phyloP scores from a whole-genome alignment of 2,113 vertebrate species.

The Tor tambroides region DNA sequence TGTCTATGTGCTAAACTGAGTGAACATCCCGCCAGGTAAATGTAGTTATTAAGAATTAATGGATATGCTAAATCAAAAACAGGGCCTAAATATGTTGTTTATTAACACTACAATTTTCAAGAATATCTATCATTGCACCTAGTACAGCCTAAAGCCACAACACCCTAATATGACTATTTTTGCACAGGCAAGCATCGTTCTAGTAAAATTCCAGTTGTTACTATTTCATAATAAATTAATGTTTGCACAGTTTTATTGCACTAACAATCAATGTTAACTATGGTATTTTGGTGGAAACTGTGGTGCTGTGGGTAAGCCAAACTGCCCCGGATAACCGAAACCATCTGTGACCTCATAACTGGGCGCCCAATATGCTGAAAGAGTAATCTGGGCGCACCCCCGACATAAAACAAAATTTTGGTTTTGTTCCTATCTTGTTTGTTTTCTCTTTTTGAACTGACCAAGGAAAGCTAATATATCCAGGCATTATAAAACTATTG shows the following conservation, averaged over 20 bases:
- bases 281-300: slow-evolving; percentile 3
- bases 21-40: background rate
- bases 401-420: background rate
- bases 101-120: background rate
- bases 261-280: background rate
- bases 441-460: background rate
- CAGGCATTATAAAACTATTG: background rate
- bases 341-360: slow-evolving; percentile 42
- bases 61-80: background rate
- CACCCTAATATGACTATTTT: background rate
- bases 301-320: background rate
- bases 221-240: background rate
- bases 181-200: background rate
- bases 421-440: background rate
- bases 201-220: background rate
- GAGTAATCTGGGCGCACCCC: background rate
- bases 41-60: background rate
- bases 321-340: background rate
- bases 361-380: background rate
- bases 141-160: background rate
- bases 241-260: background rate
- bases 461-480: background rate
- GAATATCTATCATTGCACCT: background rate
- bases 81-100: background rate
- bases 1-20: background rate